A percentile compares a stretch with the other conserved stretches of the same genome.
These are phyloP conservation scores for Chrysaora quinquecirrha DNA, from an alignment of 30 jellyfish, hydroid and myxozoan species.

Conservation along the genomic window DNA sequence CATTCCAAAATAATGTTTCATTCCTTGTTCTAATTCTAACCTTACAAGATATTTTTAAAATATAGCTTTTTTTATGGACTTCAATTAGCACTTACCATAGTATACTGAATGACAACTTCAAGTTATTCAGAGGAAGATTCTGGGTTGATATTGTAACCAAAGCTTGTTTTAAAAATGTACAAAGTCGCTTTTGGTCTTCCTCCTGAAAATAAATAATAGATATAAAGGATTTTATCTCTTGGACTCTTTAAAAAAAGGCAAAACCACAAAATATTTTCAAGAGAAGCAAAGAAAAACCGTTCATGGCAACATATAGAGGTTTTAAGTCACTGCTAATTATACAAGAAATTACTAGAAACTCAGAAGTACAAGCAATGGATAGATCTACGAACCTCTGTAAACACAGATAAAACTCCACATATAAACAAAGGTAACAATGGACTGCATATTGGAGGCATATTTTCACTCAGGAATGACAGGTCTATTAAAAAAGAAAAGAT, in stretches of 20 bases:
- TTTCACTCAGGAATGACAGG: slow-evolving; percentile 55
- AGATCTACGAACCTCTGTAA: slow-evolving; percentile 80
- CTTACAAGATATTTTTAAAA: too few species aligned
- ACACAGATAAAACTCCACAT: slow-evolving; percentile 90
- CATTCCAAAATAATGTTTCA: too few species aligned
- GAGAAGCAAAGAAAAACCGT: not conserved
- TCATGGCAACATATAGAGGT: too few species aligned
- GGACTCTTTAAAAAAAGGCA: too few species aligned
- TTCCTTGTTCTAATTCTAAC: too few species aligned
- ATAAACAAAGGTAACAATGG: slow-evolving; percentile 82
- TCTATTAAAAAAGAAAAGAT: slow-evolving; percentile 23
- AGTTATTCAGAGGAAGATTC: slow-evolving; percentile 55
- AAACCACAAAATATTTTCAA: not conserved
- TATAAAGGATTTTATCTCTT: too few species aligned
- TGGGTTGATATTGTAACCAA: slow-evolving; percentile 85
- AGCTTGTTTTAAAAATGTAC: slow-evolving; percentile 84
- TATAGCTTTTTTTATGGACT: too few species aligned
- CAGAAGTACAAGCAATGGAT: too few species aligned
- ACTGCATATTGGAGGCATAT: slow-evolving; percentile 76
- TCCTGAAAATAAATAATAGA: slow-evolving; percentile 58
- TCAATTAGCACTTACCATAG: slow-evolving; percentile 62
- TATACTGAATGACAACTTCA: slow-evolving; percentile 48
- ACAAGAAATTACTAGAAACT: too few species aligned
- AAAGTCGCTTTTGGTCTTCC: slow-evolving; percentile 71
- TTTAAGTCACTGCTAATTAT: too few species aligned